Evolutionary conservation across 2,113 vertebrate genomes (phyloP).

Genomic region (Monopterus albus): DNA sequence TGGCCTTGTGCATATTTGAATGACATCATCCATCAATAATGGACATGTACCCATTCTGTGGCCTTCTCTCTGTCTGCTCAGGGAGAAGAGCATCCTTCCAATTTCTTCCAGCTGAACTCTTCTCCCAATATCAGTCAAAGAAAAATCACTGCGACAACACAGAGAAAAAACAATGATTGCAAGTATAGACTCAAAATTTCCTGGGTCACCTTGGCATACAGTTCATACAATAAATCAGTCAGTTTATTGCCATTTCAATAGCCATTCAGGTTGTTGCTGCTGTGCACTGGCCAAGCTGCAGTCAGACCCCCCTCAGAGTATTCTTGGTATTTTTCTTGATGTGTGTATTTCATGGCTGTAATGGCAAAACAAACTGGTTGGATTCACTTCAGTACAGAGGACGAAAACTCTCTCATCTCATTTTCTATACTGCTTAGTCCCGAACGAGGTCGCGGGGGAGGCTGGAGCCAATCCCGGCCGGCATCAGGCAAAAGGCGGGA

Average conservation of each 20-base stretch:
- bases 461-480: too few relatives aligned
- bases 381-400: too few relatives aligned
- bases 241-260: constrained; percentile 70
- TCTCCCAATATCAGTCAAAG: constrained; percentile 63
- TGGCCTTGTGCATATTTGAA: constrained; percentile 81
- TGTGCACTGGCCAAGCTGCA: constrained; percentile 11
- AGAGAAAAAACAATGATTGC: constrained; percentile 43
- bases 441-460: too few relatives aligned
- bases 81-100: constrained; percentile 71
- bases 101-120: constrained; percentile 81
- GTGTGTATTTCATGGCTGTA: constrained; percentile 9
- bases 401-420: too few relatives aligned
- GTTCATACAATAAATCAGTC: constrained; percentile 63
- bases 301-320: constrained; percentile 9
- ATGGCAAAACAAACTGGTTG: not conserved
- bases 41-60: constrained; percentile 54
- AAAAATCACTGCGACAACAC: constrained; percentile 47
- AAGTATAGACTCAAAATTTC: constrained; percentile 55
- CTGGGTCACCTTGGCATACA: constrained; percentile 74
- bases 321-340: constrained; percentile 13
- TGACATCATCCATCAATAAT: constrained; percentile 80
- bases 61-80: constrained; percentile 57
- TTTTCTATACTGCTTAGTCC: too few relatives aligned
- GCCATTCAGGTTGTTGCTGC: constrained; percentile 50
- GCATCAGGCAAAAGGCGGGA: too few relatives aligned